Evolutionary conservation across 2,797 vertebrate species (phyloP).

Genomic region (Spinus pinus): DNA sequence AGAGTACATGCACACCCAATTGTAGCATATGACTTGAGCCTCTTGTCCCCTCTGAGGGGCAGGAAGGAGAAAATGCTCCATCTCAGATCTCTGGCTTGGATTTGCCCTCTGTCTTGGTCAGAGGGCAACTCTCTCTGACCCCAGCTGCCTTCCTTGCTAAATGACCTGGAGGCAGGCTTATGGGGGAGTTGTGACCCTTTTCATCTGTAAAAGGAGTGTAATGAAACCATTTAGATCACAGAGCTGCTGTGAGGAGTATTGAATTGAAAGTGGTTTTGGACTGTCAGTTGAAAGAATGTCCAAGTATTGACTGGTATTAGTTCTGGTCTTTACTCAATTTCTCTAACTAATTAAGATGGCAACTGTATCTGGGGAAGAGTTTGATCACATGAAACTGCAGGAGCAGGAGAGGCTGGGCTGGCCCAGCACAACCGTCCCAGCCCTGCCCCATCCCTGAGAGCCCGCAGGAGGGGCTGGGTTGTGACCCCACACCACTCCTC

Average conservation of each 20-base stretch:
- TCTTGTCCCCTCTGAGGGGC: neutral
- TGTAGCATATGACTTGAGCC: neutral
- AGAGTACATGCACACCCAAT: neutral
- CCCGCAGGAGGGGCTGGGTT: rapidly evolving
- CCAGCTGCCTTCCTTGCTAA: neutral
- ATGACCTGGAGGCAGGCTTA: neutral
- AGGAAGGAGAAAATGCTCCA: neutral
- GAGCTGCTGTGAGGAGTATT: neutral
- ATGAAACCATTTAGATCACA: neutral
- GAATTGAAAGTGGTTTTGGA: neutral
- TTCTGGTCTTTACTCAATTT: neutral
- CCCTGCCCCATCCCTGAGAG: neutral
- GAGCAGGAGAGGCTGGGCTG: neutral
- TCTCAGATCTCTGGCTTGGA: neutral
- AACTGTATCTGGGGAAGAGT: neutral
- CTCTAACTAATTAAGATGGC: neutral
- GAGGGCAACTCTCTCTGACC: neutral
- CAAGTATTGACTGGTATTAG: neutral
- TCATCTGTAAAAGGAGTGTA: neutral
- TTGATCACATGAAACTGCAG: neutral
- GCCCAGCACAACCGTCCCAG: neutral
- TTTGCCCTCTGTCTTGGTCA: neutral
- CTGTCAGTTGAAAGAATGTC: neutral
- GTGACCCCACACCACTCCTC: neutral
- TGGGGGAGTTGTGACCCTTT: neutral